Evolutionary conservation across 2,888 invertebrate species (phyloP).

Genomic region (Tachina grossa): DNA sequence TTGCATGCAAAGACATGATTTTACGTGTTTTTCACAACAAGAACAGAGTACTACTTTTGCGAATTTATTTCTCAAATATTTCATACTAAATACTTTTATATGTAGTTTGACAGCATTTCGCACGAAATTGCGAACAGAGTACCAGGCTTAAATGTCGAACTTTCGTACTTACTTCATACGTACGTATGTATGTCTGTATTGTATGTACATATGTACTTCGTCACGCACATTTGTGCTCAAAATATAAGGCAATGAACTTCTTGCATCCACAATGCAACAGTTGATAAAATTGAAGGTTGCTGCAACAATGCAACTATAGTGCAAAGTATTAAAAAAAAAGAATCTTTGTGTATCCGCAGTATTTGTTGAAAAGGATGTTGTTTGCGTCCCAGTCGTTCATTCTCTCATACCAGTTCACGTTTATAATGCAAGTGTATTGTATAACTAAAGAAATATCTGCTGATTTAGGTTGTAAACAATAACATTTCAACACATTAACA

Average conservation of each 20-base stretch:
- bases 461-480: slow-evolving; percentile 60
- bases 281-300: slow-evolving; percentile 7
- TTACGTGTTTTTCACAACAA: too few relatives aligned
- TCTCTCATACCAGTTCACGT: slow-evolving; percentile 11
- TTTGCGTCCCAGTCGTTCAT: slow-evolving; percentile 1
- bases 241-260: slow-evolving; percentile 39
- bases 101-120: too few relatives aligned
- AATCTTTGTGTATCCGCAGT: not conserved
- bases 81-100: too few relatives aligned
- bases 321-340: not conserved
- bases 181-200: not conserved
- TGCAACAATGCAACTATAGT: slow-evolving; percentile 5
- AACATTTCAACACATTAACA: slow-evolving; percentile 59
- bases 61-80: too few relatives aligned
- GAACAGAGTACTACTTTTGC: too few relatives aligned
- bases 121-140: too few relatives aligned
- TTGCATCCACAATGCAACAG: slow-evolving; percentile 34
- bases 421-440: slow-evolving; percentile 38
- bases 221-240: slow-evolving; percentile 16
- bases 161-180: not conserved
- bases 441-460: not conserved
- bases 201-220: not conserved
- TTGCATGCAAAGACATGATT: too few relatives aligned
- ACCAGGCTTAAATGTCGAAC: too few relatives aligned
- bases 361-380: not conserved